These are phyloP conservation scores for Epizoanthus scotinus DNA, from an alignment of 92 coral and sea anemone species.

Conservation along the genomic window DNA sequence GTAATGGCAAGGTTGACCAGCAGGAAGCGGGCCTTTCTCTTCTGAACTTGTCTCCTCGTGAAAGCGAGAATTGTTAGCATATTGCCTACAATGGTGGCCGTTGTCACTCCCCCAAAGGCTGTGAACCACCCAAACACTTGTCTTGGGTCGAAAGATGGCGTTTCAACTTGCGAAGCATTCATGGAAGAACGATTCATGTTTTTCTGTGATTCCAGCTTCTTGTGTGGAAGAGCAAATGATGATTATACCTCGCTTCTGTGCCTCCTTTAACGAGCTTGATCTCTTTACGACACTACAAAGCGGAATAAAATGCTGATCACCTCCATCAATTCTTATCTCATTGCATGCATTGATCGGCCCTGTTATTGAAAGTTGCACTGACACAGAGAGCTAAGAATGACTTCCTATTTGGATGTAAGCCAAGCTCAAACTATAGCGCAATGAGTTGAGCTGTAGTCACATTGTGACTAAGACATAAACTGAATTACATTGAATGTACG, in stretches of 20 bases:
- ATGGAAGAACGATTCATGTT: slow-evolving; percentile 6
- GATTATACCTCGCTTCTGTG: not conserved
- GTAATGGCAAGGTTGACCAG: slow-evolving; percentile 28
- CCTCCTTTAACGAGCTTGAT: no score
- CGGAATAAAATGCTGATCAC: no score
- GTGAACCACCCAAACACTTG: slow-evolving; percentile 24
- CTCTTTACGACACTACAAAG: no score
- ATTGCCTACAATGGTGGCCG: slow-evolving; percentile 19
- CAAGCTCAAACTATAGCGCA: no score
- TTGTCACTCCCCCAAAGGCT: slow-evolving; percentile 17
- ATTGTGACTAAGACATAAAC: no score
- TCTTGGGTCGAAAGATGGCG: not conserved
- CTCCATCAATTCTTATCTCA: no score
- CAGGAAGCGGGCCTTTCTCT: slow-evolving; percentile 16
- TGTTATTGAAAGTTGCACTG: no score
- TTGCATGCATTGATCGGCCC: no score
- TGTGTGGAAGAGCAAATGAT: not conserved
- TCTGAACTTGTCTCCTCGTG: slow-evolving; percentile 27
- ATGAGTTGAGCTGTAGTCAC: no score
- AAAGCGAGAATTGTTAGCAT: slow-evolving; percentile 19
- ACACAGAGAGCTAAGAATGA: no score
- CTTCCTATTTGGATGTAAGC: no score
- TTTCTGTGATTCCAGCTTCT: not conserved
- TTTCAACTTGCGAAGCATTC: slow-evolving; percentile 8
- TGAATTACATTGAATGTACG: no score